These are phyloP conservation scores for Percina caprodes DNA, from an alignment of 2,113 vertebrate genomes.

Conservation along the genomic window DNA sequence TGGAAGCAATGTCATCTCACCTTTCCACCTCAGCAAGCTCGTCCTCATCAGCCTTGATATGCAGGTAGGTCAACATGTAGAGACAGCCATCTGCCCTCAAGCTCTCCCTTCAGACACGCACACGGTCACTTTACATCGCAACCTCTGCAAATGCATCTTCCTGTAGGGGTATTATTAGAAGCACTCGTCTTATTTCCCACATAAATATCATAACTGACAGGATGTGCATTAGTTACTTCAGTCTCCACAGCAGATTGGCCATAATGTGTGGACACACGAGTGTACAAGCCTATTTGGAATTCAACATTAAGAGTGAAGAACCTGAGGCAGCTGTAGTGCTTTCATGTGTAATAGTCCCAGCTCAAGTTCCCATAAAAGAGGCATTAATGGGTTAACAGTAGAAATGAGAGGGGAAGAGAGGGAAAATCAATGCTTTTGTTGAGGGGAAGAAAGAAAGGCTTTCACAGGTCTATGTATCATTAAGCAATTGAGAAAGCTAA, in stretches of 20 bases:
- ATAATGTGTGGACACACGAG: slow-evolving; percentile 72
- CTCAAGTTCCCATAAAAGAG: slow-evolving; percentile 81
- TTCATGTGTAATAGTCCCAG: slow-evolving; percentile 78
- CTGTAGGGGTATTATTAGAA: slow-evolving; percentile 76
- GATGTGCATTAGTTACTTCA: slow-evolving; percentile 79
- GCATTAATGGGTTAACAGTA: slow-evolving; percentile 84
- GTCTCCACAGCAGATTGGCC: slow-evolving; percentile 48
- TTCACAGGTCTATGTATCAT: slow-evolving; percentile 88
- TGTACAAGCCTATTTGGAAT: slow-evolving; percentile 60
- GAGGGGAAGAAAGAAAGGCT: slow-evolving; percentile 83
- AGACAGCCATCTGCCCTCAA: slow-evolving; percentile 74
- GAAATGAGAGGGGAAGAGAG: slow-evolving; percentile 81
- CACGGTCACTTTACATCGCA: slow-evolving; percentile 70
- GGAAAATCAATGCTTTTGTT: slow-evolving; percentile 85
- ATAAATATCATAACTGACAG: slow-evolving; percentile 76
- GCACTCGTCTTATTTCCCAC: slow-evolving; percentile 72
- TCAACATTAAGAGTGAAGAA: slow-evolving; percentile 57
- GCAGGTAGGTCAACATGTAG: slow-evolving; percentile 77
- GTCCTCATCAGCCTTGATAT: slow-evolving; percentile 69
- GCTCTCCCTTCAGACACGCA: slow-evolving; percentile 67
- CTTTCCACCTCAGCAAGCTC: slow-evolving; percentile 71
- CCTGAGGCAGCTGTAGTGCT: slow-evolving; percentile 65
- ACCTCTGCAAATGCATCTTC: slow-evolving; percentile 71
- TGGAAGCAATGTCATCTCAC: slow-evolving; percentile 64
- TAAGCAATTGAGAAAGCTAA: slow-evolving; percentile 89